Conservation (phyloP, 2,113 vertebrate genomes). For the Nerophis lumbriciformis region DNA sequence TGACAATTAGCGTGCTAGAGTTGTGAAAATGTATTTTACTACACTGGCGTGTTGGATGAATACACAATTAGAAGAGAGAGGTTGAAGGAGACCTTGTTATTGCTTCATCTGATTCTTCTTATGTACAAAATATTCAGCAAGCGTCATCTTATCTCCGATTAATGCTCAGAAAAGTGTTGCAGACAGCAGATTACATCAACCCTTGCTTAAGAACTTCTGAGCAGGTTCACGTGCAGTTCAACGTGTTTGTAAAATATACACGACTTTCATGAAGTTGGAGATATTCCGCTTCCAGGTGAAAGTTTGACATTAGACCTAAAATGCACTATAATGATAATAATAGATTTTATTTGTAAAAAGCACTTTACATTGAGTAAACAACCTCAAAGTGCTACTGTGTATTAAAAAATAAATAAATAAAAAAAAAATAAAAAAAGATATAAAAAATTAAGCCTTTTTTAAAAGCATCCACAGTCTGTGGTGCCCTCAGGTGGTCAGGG, state of each 20-base stretch:
- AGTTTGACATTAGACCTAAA: not conserved
- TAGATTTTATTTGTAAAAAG: no score
- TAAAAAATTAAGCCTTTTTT: no score
- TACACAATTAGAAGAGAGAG: not conserved
- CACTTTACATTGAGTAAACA: no score
- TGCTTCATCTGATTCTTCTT: not conserved
- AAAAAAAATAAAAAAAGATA: no score
- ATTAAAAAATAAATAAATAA: no score
- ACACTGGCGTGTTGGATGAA: not conserved
- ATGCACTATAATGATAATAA: no score
- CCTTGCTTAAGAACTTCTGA: not conserved
- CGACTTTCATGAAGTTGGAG: not conserved
- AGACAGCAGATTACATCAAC: not conserved
- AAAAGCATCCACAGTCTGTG: no score
- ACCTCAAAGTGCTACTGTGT: no score
- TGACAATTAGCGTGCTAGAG: not conserved
- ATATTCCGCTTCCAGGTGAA: not conserved
- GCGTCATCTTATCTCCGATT: not conserved
- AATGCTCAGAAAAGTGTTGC: not conserved
- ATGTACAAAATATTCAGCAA: not conserved
- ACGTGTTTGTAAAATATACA: not conserved
- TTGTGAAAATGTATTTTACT: not conserved
- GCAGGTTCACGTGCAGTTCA: not conserved
- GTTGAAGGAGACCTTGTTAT: not conserved
- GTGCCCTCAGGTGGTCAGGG: no score